phyloP scores from a whole-genome alignment of 2,797 vertebrate genomes.

The Rhincodon typus region DNA sequence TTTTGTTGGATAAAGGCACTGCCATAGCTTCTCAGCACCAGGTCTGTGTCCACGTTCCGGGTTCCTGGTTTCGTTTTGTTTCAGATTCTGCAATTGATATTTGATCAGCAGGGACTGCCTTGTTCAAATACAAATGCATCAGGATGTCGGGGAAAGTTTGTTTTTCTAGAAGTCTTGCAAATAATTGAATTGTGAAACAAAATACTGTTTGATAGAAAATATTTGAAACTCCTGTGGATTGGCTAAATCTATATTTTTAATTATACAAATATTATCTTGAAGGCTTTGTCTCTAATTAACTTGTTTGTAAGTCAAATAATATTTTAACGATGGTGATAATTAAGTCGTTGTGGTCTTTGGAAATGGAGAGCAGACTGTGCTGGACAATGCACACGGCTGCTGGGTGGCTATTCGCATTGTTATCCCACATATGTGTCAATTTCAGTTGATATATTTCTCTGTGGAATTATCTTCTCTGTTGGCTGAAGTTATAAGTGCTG shows the following conservation, averaged over 20 bases:
- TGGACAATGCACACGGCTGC: not conserved
- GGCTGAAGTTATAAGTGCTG: not conserved
- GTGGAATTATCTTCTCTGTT: not conserved
- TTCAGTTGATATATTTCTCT: not conserved
- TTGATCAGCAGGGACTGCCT: not conserved
- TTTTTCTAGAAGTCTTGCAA: not conserved
- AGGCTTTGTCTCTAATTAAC: not conserved
- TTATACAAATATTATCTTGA: not conserved
- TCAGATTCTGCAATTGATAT: not conserved
- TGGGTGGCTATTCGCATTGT: not conserved
- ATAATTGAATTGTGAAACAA: not conserved
- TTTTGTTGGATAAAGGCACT: not conserved
- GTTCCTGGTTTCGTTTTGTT: not conserved
- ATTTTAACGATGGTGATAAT: not conserved
- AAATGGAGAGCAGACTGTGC: not conserved
- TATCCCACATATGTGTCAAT: not conserved
- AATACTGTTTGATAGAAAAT: not conserved
- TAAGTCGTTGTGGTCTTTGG: not conserved
- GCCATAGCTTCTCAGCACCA: not conserved
- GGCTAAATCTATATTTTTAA: not conserved
- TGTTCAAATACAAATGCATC: not conserved
- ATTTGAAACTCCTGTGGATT: not conserved
- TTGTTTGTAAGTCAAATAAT: not conserved
- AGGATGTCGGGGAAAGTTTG: not conserved
- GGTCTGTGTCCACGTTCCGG: not conserved